Base-by-base conservation (phyloP, 2,888 invertebrate species). In the Nipponacmea schrenckii region DNA sequence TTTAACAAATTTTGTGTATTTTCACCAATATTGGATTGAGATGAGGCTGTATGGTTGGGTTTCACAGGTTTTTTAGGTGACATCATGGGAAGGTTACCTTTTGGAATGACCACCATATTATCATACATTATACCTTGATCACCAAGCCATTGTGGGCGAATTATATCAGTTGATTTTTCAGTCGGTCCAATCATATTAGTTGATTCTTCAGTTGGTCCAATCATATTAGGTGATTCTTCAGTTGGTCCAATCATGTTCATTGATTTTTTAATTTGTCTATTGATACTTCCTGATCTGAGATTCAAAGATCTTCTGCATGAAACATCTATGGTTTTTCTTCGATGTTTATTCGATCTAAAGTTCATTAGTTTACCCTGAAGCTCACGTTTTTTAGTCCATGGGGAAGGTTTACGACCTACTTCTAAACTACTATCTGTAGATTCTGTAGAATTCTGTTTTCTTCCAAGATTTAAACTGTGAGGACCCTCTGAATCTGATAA, bases 81-180 rank as follows among this genome's bases (percentile, higher is more conserved):
- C 8, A 70, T 62, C 10, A 70, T 71, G 3, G 62, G 56, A 68
- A 80, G 80, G 12, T 81, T 72, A 68, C 79, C 79, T 76, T 82
- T 81, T 31, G 81, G 69, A 31, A 44, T 65, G 39, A 39, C 65
- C 39, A 45, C 45, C 45, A 56, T 56, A 14, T 56, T 56, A 24
- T 56, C 56, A 56, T 56, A 56, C 24, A 56, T 24, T 12, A 56
- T 56, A 14, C 56, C 56, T 56, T 56, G 20, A 12, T 20, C 24
- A 10, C 12, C 20, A 12, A 56, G 24, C 56, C 56, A 56, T 20
- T 10, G 10, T 56, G 56, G 56, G 12, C 56, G 20, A 24, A 56
- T 56, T 12, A 56, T 10, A 14, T 20, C 5, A 12, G 56, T 20
- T 20, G 56, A 56, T 56, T 8, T 10, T 14, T 56, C 20, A 39